Percentiles rank a stretch among this genome's conserved stretches.
Evolutionary conservation across 2,113 vertebrate genomes (phyloP).

Genomic region (Sapajus apella): DNA sequence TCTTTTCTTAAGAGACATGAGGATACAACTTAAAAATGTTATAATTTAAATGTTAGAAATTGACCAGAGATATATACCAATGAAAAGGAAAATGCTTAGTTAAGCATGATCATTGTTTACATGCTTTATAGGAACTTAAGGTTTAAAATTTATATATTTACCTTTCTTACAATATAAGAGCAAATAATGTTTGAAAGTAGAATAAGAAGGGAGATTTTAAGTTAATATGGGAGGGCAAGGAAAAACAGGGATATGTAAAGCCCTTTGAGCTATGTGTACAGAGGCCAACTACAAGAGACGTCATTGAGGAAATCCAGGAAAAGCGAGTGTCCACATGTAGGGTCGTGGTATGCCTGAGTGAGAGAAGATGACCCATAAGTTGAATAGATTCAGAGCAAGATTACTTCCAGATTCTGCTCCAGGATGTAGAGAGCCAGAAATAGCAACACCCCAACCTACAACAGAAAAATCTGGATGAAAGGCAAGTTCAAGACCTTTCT

Average conservation of each 20-base stretch:
- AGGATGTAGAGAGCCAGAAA: background rate
- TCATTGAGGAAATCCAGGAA: background rate
- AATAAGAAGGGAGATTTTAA: background rate
- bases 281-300: background rate
- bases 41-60: background rate
- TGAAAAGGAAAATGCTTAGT: background rate
- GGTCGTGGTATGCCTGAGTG: background rate
- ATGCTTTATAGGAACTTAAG: background rate
- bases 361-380: background rate
- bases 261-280: fast-evolving
- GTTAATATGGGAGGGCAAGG: background rate
- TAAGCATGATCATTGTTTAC: background rate
- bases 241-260: background rate
- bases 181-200: background rate
- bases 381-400: too few species aligned
- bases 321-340: fast-evolving
- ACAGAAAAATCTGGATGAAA: background rate
- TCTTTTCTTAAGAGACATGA: background rate
- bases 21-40: background rate
- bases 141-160: background rate
- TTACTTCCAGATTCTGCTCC: background rate
- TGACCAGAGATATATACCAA: background rate
- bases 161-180: background rate
- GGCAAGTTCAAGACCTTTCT: background rate
- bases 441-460: background rate